phyloP scores from a whole-genome alignment of 2,113 vertebrate species.

The Cisticola juncidis region DNA sequence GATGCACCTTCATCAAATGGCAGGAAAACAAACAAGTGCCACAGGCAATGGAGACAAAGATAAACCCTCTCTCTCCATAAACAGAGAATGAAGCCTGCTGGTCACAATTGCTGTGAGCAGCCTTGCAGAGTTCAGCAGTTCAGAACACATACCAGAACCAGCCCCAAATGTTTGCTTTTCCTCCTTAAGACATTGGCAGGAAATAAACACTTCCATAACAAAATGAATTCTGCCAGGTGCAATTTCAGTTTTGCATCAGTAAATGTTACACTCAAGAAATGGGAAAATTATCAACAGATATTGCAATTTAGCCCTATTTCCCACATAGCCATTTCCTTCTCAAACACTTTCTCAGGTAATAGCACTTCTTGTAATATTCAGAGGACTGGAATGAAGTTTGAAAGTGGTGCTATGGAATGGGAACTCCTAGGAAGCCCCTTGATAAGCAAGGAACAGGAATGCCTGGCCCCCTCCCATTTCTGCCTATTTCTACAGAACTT shows the following conservation, averaged over 20 bases:
- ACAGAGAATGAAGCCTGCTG: background rate
- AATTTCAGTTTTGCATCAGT: background rate
- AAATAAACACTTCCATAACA: background rate
- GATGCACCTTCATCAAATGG: background rate
- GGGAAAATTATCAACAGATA: background rate
- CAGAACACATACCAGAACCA: background rate
- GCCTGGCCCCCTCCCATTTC: background rate
- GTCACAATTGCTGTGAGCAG: background rate
- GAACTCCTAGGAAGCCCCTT: background rate
- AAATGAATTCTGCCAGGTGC: background rate
- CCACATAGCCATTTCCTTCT: background rate
- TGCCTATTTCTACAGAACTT: background rate
- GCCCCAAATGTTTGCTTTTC: background rate
- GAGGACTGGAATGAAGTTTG: background rate
- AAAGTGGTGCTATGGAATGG: background rate
- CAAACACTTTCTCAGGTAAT: background rate
- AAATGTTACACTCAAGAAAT: background rate
- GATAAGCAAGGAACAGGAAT: background rate
- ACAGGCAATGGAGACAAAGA: background rate
- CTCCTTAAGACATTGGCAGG: background rate
- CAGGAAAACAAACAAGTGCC: background rate
- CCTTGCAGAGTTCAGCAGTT: background rate
- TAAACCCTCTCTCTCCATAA: background rate
- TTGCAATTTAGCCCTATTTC: background rate
- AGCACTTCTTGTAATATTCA: background rate